These are phyloP conservation scores for Scalopus aquaticus DNA, from an alignment of 2,113 vertebrate species.

Conservation along the genomic window DNA sequence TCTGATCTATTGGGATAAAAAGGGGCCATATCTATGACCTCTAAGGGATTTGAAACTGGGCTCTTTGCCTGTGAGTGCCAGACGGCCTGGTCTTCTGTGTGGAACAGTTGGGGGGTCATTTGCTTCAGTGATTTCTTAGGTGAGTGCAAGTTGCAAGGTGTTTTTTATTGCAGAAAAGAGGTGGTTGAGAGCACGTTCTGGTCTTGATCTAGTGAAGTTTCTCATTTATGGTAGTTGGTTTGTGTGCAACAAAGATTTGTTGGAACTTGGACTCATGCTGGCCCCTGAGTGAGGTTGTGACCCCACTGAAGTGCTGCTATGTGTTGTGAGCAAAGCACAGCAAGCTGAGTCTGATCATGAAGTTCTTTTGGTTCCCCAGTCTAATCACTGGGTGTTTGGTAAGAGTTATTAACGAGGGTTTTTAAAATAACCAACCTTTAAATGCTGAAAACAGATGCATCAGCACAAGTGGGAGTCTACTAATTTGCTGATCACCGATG, in stretches of 20 bases:
- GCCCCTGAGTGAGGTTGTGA: background rate
- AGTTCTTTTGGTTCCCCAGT: background rate
- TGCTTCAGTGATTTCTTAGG: background rate
- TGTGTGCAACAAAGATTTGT: background rate
- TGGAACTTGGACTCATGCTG: background rate
- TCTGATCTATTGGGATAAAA: background rate
- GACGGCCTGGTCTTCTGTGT: background rate
- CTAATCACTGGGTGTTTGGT: background rate
- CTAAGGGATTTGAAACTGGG: background rate
- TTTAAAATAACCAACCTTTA: background rate
- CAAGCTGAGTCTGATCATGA: background rate
- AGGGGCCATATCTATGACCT: background rate
- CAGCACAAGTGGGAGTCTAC: background rate
- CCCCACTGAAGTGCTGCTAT: background rate
- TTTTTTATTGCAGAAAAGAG: conserved; percentile 22
- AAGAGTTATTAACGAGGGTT: background rate
- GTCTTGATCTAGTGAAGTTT: background rate
- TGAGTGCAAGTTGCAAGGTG: background rate
- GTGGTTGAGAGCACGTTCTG: background rate
- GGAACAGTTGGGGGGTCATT: background rate
- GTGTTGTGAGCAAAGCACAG: background rate
- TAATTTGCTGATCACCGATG: background rate
- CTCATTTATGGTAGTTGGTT: background rate
- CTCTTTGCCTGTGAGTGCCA: background rate
- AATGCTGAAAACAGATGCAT: background rate